These are phyloP conservation scores for Loxodonta africana DNA, from an alignment of 2,113 vertebrate species.

Conservation along the genomic window DNA sequence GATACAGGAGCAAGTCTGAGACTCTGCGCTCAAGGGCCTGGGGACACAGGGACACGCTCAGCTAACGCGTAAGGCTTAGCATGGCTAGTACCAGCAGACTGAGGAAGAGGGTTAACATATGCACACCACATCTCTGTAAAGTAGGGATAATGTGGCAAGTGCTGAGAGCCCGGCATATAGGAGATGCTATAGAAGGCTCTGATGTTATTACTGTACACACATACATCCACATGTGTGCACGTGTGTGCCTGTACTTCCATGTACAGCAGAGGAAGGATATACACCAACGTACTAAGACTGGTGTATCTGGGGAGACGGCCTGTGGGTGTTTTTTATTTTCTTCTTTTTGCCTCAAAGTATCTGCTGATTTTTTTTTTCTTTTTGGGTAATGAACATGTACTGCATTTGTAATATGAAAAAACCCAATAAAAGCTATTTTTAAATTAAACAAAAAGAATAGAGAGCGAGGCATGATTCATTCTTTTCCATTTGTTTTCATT, in stretches of 20 bases:
- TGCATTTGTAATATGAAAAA: slow-evolving; percentile 56
- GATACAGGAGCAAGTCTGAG: not conserved
- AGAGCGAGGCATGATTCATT: slow-evolving; percentile 52
- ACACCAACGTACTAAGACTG: not conserved
- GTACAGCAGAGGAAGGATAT: not conserved
- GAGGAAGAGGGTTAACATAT: not conserved
- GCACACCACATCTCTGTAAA: not conserved
- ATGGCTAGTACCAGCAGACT: not conserved
- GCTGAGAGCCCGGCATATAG: not conserved
- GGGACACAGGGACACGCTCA: not conserved
- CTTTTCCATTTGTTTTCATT: slow-evolving; percentile 57
- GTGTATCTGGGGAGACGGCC: not conserved
- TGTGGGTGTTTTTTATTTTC: not conserved
- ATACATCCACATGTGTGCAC: too few species aligned
- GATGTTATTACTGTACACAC: not conserved
- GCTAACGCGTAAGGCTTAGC: not conserved
- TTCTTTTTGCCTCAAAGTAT: not conserved
- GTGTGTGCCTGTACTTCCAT: not conserved
- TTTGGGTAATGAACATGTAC: not conserved
- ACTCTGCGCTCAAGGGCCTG: not conserved
- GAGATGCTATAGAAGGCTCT: not conserved
- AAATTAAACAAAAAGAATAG: slow-evolving; percentile 63
- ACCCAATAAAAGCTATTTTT: slow-evolving; percentile 66
- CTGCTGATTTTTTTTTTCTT: not conserved
- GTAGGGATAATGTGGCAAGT: not conserved